phyloP scores from a whole-genome alignment of 2,113 vertebrate species.

The Acinonyx jubatus region DNA sequence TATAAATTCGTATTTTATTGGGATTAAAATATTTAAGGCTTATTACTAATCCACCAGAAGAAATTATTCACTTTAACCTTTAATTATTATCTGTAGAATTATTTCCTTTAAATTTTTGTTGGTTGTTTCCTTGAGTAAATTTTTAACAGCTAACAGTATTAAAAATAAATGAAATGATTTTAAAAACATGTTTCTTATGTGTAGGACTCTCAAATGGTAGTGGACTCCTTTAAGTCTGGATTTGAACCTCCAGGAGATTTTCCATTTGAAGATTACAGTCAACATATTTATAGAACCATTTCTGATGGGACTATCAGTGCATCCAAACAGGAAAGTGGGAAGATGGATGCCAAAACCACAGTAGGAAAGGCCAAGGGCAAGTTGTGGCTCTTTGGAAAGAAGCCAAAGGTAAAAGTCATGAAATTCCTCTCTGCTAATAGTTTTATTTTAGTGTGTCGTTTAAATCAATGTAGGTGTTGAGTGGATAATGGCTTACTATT shows the following conservation, averaged over 20 bases:
- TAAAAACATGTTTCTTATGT: conserved; percentile 59
- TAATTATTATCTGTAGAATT: conserved; percentile 42
- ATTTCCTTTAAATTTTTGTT: conserved; percentile 25
- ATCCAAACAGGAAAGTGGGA: conserved; percentile 91
- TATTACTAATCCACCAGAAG: conserved; percentile 26
- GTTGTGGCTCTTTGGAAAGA: conserved; percentile 99
- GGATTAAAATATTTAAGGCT: conserved; percentile 40
- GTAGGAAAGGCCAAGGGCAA: conserved; percentile 96
- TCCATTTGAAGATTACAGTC: conserved; percentile 98
- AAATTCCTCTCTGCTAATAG: conserved; percentile 59
- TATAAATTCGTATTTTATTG: conserved; percentile 17
- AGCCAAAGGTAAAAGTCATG: conserved; percentile 93
- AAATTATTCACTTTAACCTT: conserved; percentile 46
- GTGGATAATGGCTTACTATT: conserved; percentile 50
- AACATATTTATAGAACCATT: conserved; percentile 95
- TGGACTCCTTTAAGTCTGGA: conserved; percentile 98
- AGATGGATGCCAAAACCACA: conserved; percentile 92
- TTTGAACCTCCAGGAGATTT: conserved; percentile 97
- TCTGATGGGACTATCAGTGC: conserved; percentile 96
- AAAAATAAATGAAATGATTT: conserved; percentile 49
- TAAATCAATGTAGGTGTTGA: conserved; percentile 29
- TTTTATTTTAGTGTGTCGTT: conserved; percentile 50
- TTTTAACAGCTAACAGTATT: conserved; percentile 48
- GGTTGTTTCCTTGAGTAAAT: conserved; percentile 35
- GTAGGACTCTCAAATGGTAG: conserved; percentile 95